These are phyloP conservation scores for Diabrotica balteata DNA, from an alignment of 2,888 invertebrate species.

Conservation along the genomic window DNA sequence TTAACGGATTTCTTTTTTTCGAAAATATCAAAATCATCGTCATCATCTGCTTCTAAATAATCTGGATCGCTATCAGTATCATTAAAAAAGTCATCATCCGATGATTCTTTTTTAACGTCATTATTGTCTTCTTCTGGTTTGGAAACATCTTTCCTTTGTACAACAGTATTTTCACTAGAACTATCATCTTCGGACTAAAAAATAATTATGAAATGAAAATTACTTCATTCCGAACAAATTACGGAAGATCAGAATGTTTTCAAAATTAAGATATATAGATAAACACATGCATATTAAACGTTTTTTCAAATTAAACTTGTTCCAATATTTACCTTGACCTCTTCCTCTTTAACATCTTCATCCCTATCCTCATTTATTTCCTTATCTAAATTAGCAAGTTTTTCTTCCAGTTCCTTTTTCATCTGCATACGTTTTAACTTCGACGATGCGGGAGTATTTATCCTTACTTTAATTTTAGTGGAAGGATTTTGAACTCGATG, in stretches of 20 bases:
- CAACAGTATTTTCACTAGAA: background rate
- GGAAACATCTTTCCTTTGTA: too few species aligned
- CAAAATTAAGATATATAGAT: too few species aligned
- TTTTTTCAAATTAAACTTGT: too few species aligned
- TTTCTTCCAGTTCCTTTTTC: constrained; percentile 39
- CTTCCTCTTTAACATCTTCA: constrained; percentile 16
- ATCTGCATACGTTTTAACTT: constrained; percentile 45
- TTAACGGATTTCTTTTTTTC: constrained; percentile 13
- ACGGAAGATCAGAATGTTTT: too few species aligned
- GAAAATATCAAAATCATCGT: constrained; percentile 6
- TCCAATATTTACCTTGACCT: constrained; percentile 1
- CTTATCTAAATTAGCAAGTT: constrained; percentile 38
- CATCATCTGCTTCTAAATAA: constrained; percentile 19
- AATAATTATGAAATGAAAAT: background rate
- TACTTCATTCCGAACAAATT: too few species aligned
- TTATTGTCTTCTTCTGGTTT: constrained; percentile 2
- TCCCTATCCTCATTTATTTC: constrained; percentile 24
- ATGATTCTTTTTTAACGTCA: background rate
- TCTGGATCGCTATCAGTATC: constrained; percentile 17
- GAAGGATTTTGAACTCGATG: constrained; percentile 51
- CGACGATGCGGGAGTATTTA: constrained; percentile 51
- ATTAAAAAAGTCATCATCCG: constrained; percentile 6
- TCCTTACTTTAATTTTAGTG: constrained; percentile 52
- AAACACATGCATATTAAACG: too few species aligned
- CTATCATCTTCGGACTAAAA: constrained; percentile 18